Evolutionary conservation across 2,888 invertebrate genomes (phyloP).

Genomic region (Sipha maydis): DNA sequence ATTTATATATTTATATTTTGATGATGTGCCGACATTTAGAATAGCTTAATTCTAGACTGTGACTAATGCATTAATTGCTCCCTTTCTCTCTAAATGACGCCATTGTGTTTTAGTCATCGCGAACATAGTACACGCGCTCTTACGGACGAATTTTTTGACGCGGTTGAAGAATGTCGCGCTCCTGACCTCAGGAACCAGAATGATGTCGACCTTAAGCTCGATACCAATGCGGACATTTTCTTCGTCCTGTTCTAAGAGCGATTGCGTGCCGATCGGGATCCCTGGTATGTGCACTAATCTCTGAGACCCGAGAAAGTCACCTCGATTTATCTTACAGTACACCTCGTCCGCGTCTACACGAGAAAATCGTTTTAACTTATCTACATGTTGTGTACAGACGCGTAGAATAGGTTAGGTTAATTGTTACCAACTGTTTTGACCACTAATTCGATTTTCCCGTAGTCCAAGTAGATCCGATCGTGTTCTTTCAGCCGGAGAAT

Average conservation of each 20-base stretch:
- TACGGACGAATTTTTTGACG: slow-evolving; percentile 63
- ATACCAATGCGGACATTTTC: slow-evolving; percentile 68
- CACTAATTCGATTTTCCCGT: slow-evolving; percentile 64
- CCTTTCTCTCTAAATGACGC: too few relatives aligned
- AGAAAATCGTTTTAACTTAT: neutral
- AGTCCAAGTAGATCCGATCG: slow-evolving; percentile 64
- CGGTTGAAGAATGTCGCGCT: slow-evolving; percentile 64
- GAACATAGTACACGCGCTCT: neutral
- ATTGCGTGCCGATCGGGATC: slow-evolving; percentile 68
- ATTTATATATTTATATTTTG: too few relatives aligned
- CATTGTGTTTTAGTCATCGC: too few relatives aligned
- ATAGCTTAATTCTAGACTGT: too few relatives aligned
- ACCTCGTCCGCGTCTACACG: slow-evolving; percentile 69
- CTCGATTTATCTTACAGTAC: slow-evolving; percentile 71
- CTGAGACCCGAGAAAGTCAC: slow-evolving; percentile 71
- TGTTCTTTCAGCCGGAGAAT: slow-evolving; percentile 63
- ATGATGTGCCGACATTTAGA: too few relatives aligned
- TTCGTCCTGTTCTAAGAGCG: slow-evolving; percentile 69
- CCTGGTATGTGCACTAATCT: slow-evolving; percentile 72
- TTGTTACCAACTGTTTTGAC: slow-evolving; percentile 62
- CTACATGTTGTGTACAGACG: too few relatives aligned
- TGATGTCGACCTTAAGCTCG: slow-evolving; percentile 66
- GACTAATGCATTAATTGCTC: too few relatives aligned
- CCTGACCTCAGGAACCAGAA: slow-evolving; percentile 66
- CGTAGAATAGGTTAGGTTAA: neutral